Conservation (phyloP, 2,797 vertebrate genomes). For the Tadarida brasiliensis region DNA sequence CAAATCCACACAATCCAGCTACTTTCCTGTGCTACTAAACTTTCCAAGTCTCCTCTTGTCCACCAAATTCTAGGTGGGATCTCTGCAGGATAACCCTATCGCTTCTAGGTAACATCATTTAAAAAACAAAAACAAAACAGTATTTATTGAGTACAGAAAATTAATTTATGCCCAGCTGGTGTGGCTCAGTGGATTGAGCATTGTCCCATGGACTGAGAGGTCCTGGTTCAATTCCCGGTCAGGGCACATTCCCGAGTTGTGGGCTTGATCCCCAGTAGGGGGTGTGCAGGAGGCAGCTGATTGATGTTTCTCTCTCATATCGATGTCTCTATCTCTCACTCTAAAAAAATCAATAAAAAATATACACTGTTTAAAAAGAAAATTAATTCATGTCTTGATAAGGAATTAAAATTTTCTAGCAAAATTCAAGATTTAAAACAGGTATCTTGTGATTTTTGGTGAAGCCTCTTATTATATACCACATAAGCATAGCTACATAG, state of each 20-base stretch:
- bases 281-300: no score
- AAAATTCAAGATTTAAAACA: slow-evolving; percentile 9
- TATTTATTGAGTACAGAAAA: background rate
- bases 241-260: no score
- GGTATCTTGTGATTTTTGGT: background rate
- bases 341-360: no score
- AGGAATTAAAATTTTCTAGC: background rate
- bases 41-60: background rate
- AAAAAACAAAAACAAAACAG: background rate
- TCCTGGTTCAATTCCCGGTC: no score
- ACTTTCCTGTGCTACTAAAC: background rate
- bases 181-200: no score
- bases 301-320: no score
- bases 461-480: background rate
- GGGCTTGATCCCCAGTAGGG: no score
- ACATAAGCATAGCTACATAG: background rate
- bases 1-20: background rate
- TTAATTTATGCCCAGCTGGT: background rate
- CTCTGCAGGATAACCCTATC: background rate
- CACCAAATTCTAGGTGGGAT: background rate
- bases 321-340: no score
- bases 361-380: background rate
- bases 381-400: background rate
- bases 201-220: no score
- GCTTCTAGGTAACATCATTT: background rate